These are phyloP conservation scores for Bryconaethiops microstoma DNA, from an alignment of 2,797 vertebrate genomes.

Conservation along the genomic window DNA sequence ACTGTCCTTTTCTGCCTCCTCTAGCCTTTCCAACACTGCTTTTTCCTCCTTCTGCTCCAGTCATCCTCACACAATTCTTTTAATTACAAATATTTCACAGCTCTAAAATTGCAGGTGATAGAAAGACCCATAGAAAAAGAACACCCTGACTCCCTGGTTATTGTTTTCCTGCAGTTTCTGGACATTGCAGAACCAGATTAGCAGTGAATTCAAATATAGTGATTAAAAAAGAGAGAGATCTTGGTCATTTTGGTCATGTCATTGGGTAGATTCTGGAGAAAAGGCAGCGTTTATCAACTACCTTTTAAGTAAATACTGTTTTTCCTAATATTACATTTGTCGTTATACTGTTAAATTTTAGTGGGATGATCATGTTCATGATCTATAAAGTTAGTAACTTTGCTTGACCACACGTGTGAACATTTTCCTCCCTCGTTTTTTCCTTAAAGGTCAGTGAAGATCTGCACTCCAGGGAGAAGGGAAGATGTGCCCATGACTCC, in stretches of 20 bases:
- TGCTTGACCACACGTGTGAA: too few species aligned
- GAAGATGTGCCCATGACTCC: slow-evolving; percentile 93
- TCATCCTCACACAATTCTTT: slow-evolving; percentile 6
- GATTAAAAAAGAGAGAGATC: background rate
- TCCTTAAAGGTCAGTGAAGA: slow-evolving; percentile 83
- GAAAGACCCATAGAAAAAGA: too few species aligned
- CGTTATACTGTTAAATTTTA: too few species aligned
- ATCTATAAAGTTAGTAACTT: too few species aligned
- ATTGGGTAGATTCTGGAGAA: background rate
- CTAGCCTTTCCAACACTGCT: slow-evolving; percentile 2
- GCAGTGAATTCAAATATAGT: too few species aligned
- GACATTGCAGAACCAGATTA: too few species aligned
- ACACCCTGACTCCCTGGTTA: too few species aligned
- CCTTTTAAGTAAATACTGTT: background rate
- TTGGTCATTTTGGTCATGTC: background rate
- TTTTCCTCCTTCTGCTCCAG: background rate
- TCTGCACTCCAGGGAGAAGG: slow-evolving; percentile 92
- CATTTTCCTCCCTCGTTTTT: background rate
- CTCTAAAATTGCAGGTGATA: too few species aligned
- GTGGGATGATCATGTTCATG: too few species aligned
- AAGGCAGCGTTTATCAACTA: background rate
- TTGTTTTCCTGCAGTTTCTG: too few species aligned
- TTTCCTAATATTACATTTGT: background rate
- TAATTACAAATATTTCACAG: too few species aligned
- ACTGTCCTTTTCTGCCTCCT: slow-evolving; percentile 36